Base-by-base conservation (phyloP, 2,888 invertebrate genomes). In the Gryllus longicercus region DNA sequence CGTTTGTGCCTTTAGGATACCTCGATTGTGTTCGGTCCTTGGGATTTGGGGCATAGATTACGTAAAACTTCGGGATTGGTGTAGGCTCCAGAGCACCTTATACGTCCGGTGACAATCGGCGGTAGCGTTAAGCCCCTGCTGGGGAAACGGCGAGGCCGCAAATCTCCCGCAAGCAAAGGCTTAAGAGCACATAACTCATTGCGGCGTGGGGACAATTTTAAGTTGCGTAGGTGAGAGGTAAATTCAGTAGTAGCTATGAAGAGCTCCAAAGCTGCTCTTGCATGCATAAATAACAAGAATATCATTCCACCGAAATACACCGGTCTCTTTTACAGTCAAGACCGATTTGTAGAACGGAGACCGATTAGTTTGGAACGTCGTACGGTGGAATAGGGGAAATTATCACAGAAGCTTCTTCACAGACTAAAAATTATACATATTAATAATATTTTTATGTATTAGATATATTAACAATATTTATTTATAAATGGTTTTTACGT, bases 181-280 rank as follows among this genome's bases (percentile, higher is more conserved):
- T 79, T 79, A 79, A 75, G 75, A 50, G 50, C 79, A 75, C 79
- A 79, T 79, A 79, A 79, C 79, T 79, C 79, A 79, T 79, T 79
- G 79, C n/a, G n/a, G 63, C 63, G 14, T n/a, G 63, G 63, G 63
- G 63, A 63, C 63, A 63, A 63, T 63, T 63, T 63, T 16, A 63
- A 63, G 63, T 63, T 18, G n/a, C 63, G 63, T 63, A 63, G 63
- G 63, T 63, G 63, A 18, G 63, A 63, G 63, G 63, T 63, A 63
- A 63, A 63, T 63, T 63, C 63, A 63, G 63, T 63, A 63, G 63
- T 63, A 63, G 63, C 63, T 63, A 63, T 14, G 63, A 63, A 63
- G 63, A 63, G 63, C 63, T 63, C 16, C 63, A 63, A 63, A 63
- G 63, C 63, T 63, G 63, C 63, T 63, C 63, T 63, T 63, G 63